These are phyloP conservation scores for Cosmorhoe ocellata DNA, from an alignment of 2,888 invertebrate genomes.

Conservation along the genomic window DNA sequence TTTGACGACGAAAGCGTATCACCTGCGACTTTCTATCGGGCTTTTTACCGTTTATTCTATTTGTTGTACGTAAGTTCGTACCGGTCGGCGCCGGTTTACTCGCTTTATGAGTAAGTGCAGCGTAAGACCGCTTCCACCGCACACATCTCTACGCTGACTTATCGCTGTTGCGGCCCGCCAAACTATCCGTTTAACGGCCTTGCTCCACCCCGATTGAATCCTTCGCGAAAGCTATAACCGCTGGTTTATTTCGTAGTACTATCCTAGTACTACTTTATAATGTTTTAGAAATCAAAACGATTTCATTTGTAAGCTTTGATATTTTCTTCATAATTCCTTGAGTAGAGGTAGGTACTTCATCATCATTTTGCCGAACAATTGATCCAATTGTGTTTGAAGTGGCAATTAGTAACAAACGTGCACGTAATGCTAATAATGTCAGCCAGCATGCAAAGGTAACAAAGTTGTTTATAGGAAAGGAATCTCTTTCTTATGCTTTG, in stretches of 20 bases:
- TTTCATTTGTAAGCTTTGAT: background rate
- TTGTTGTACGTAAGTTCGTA: background rate
- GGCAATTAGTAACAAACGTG: background rate
- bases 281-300: background rate
- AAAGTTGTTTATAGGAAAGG: background rate
- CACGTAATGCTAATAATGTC: background rate
- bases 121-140: constrained; percentile 44
- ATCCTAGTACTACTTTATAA: constrained; percentile 17
- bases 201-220: constrained; percentile 40
- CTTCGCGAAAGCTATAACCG: constrained; percentile 29
- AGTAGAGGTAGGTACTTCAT: background rate
- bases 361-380: background rate
- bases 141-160: constrained; percentile 58
- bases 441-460: background rate
- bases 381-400: background rate
- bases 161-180: constrained; percentile 47
- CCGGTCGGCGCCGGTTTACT: background rate
- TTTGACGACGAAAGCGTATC: constrained; percentile 11
- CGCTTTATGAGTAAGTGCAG: constrained; percentile 5
- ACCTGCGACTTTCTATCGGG: background rate
- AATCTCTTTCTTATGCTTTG: background rate
- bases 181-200: constrained; percentile 56
- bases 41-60: background rate
- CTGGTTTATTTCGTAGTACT: constrained; percentile 27
- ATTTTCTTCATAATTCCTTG: background rate